Base-by-base conservation (phyloP, 2,797 vertebrate genomes). In the Karalla daura region DNA sequence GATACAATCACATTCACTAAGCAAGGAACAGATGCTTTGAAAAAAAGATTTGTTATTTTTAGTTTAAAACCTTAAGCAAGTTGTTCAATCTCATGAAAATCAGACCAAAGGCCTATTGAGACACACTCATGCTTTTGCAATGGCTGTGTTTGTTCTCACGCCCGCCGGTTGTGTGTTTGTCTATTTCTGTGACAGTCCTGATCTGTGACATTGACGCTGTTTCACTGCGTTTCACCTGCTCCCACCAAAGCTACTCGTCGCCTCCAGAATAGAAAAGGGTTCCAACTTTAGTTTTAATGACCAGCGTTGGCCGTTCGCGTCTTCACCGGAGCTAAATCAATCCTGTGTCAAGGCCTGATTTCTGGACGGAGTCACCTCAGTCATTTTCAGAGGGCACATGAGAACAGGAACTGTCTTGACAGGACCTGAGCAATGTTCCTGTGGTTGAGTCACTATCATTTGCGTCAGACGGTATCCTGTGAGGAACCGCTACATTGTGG, bases 271-370 rank as follows among this genome's bases (percentile, higher is more conserved):
- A 64, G 56, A 69, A 47, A n/a, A 49, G 14, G 24, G 6, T 40
- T 49, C 44, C 58, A 46, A 70, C 63, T 61, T 66, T 55, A 51
- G 44, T 28, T 63, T 60, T 70, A 56, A 58, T 58, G 37, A 49
- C 13, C 25, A 8, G 17, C 13, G 44, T 24, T 55, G 21, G 20
- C 47, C 64, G 47, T 64, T 44, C 27, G 8, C 35, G 17, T 25
- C 32, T 28, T 13, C 13, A 27, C 24, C 15, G 13, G 12, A 8
- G 6, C 4, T 14, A 63, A 32, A 14, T 36, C 11, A 43, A 20
- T 27, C 36, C 1, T 8, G 24, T 32, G 35, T 62, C 13, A 39
- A 27, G 12, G 20, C 43, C 24, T 3, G 15, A 23, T 11, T 28
- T n/a, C n/a, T n/a, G n/a, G n/a, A n/a, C n/a, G n/a, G n/a, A n/a